Conservation (phyloP, 1,140 invertebrate genomes). For the roundworm (Caenorhabditis elegans) region WBcel235 BX284603.4:5806001-5806500, state of each 20-base stretch:
- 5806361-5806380: background rate
- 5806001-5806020: background rate
- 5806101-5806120: background rate
- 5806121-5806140: background rate
- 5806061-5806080: conserved; percentile 4
- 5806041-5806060: background rate
- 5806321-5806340: background rate
- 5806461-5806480: no score
- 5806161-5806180: conserved; percentile 1
- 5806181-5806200: background rate
- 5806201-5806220: background rate
- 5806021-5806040: background rate
- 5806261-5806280: no score
- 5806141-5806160: background rate
- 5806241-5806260: no score
- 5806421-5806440: no score
- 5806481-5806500: no score
- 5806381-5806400: background rate
- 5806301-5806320: background rate
- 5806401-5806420: no score
- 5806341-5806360: background rate
- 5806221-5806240: background rate
- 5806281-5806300: background rate
- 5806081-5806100: conserved; percentile 3
- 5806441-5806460: no score